phyloP scores from a whole-genome alignment of 2,113 vertebrate genomes.

The Chionodraco myersi region DNA sequence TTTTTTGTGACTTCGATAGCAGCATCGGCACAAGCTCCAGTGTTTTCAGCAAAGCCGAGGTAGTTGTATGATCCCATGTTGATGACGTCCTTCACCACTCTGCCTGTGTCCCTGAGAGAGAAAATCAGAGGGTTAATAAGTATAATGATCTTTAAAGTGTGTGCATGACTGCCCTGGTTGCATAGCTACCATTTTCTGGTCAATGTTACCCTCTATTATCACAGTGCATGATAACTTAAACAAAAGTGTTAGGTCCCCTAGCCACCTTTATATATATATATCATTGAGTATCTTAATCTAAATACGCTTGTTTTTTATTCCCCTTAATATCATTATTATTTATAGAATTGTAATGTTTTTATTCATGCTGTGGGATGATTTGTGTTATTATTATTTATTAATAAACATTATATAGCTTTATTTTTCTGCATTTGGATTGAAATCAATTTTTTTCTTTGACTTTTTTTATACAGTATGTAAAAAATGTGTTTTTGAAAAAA shows the following conservation, averaged over 20 bases:
- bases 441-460: no score
- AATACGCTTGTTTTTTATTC: no score
- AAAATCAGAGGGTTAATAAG: neutral
- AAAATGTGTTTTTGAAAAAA: no score
- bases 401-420: no score
- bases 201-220: conserved; percentile 2
- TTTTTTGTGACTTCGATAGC: conserved; percentile 83
- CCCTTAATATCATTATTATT: no score
- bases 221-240: neutral
- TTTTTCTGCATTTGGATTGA: no score
- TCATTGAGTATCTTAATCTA: no score
- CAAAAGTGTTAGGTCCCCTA: neutral
- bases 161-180: neutral
- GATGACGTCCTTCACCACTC: conserved; percentile 91
- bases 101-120: conserved; percentile 89
- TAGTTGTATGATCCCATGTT: conserved; percentile 99
- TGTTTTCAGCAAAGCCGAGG: conserved; percentile 94
- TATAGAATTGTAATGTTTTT: no score
- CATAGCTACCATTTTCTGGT: conserved; percentile 5
- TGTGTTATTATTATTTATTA: no score
- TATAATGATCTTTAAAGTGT: conserved; percentile 9
- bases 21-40: conserved; percentile 88
- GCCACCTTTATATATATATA: no score
- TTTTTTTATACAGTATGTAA: no score
- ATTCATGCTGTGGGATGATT: no score